These are phyloP conservation scores for Pleuronectes platessa DNA, from an alignment of 2,113 vertebrate species.

Conservation along the genomic window DNA sequence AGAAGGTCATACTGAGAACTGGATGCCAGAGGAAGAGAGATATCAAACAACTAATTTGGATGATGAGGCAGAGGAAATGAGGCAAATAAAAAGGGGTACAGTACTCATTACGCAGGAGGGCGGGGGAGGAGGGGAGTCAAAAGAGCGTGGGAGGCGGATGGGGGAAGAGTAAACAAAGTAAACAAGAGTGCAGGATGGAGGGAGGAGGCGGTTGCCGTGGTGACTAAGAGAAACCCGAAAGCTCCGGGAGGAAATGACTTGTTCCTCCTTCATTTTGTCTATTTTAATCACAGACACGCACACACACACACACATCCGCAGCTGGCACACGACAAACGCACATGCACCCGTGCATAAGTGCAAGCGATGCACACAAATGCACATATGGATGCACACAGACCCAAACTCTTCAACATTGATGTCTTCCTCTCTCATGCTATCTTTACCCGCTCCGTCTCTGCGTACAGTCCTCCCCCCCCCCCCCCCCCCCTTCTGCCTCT, in stretches of 20 bases:
- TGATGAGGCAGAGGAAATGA: background rate
- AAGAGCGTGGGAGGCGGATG: constrained; percentile 52
- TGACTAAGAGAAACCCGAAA: constrained; percentile 69
- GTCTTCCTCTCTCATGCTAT: constrained; percentile 60
- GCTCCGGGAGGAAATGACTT: constrained; percentile 63
- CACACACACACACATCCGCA: constrained; percentile 20
- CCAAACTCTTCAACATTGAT: constrained; percentile 36
- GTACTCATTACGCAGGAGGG: too few species aligned
- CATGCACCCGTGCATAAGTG: constrained; percentile 21
- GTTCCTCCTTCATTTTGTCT: constrained; percentile 74
- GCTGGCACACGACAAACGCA: constrained; percentile 16
- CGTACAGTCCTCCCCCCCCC: constrained; percentile 16
- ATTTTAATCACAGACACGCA: constrained; percentile 56
- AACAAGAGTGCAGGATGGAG: constrained; percentile 49
- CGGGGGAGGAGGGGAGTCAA: constrained; percentile 19
- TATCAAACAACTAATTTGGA: background rate
- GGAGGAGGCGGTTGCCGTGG: constrained; percentile 74
- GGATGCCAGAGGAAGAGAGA: background rate
- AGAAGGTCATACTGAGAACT: background rate
- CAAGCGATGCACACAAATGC: constrained; percentile 13
- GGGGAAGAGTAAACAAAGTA: constrained; percentile 63
- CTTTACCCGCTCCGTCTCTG: constrained; percentile 45
- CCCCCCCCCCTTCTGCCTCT: constrained; percentile 18
- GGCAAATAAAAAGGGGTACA: too few species aligned
- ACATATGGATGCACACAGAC: constrained; percentile 29